Conservation (phyloP, 1,140 invertebrate species). For the Drosophila jambulina region DNA sequence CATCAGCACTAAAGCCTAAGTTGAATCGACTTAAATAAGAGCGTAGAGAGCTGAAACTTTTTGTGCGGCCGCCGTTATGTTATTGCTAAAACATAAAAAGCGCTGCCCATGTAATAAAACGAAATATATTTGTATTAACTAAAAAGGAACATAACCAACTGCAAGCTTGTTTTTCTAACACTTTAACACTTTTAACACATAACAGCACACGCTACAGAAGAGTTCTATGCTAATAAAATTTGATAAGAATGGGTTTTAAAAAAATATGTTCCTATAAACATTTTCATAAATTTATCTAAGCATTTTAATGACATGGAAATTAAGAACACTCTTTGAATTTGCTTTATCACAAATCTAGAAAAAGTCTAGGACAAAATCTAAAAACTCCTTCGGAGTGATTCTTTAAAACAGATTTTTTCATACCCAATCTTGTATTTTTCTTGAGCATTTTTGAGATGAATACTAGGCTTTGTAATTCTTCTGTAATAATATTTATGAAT, state of each 20-base stretch:
- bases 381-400: neutral
- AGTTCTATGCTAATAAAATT: neutral
- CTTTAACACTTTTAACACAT: conserved; percentile 34
- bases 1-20: conserved; percentile 49
- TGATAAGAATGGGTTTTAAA: conserved; percentile 1
- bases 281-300: neutral
- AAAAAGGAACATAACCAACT: conserved; percentile 52
- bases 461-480: conserved; percentile 2
- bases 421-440: neutral
- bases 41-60: conserved; percentile 54
- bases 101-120: conserved; percentile 68
- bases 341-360: neutral
- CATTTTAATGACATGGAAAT: neutral
- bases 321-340: neutral
- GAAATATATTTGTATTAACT: conserved; percentile 81
- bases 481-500: conserved; percentile 26
- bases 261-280: neutral
- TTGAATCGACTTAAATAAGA: conserved; percentile 36
- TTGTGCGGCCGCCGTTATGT: conserved; percentile 76
- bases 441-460: neutral
- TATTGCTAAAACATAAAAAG: conserved; percentile 78
- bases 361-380: neutral
- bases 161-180: conserved; percentile 70
- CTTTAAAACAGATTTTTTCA: no score
- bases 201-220: conserved; percentile 4